Evolutionary conservation across 2,797 vertebrate species (phyloP), one percentile per base, ranked within the genome.

Genomic region (Salarias fasciatus): DNA sequence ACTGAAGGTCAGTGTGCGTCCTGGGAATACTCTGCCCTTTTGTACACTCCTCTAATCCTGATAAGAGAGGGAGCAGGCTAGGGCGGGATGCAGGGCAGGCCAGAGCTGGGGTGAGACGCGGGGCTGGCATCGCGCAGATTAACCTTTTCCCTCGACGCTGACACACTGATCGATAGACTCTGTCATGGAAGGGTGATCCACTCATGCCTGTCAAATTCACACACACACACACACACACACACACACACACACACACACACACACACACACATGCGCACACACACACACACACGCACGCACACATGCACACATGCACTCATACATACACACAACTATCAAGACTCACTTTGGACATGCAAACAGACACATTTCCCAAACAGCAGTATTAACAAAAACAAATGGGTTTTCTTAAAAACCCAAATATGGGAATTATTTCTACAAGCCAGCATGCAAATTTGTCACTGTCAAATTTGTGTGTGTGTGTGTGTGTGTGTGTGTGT

Each of bases 1-100:
- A 95, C 75, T 92, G 92, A 96, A 96, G 95, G 95, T 97, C 94
- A 96, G 92, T 52, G 77, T 83, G 91, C 93, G 90, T 95, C 94
- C 93, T 95, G 95, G 95, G 95, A 95, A 94, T 95, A 94, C 86
- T 88, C 92, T 96, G 94, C 93, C 95, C 95, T 96, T 96, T 94
- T 92, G 85, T 93, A 92, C 92, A 92, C 82, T 85, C 82, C 87
- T 92, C 88, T 91, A 89, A 92, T 91, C 89, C 91, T 87, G 92
- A 93, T 93, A 93, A 94, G 92, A 93, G 85, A 87, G 78, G 86
- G 80, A 84, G 81, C 80, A 71, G 84, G 77, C 76, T 30, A 77
- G 76, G 85, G 72, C 29, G 62, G 68, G 83, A 75, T 71, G 62
- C 53, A 60, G 81, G 84, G 84, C 83, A 84, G 85, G 84, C 81